Conservation (phyloP, 1,140 invertebrate species). For the Trichomalopsis sarcophagae region DNA sequence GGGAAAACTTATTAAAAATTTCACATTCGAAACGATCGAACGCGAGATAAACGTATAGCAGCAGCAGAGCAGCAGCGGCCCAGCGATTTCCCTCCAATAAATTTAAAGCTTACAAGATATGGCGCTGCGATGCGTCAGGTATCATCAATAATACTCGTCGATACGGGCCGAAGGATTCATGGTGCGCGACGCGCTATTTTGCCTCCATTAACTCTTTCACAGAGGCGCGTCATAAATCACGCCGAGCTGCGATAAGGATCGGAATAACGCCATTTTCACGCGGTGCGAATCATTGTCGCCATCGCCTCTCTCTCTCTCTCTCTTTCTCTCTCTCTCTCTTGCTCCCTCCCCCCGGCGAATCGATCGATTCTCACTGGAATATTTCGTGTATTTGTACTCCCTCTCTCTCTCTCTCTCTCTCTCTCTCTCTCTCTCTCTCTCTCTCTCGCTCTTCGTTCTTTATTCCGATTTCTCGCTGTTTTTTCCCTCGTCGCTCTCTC, state of each 20-base stretch:
- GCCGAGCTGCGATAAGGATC: conserved; percentile 42
- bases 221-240: conserved; percentile 40
- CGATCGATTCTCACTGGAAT: conserved; percentile 22
- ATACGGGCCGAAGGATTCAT: conserved; percentile 40
- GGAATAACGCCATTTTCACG: conserved; percentile 48
- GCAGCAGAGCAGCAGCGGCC: background rate
- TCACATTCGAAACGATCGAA: background rate
- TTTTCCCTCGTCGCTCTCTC: background rate
- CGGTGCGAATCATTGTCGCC: conserved; percentile 47
- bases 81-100: conserved; percentile 42
- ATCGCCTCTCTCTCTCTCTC: background rate
- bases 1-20: conserved; percentile 32
- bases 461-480: background rate
- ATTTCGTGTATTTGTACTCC: background rate
- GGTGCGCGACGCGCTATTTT: conserved; percentile 42
- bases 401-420: background rate
- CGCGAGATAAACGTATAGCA: conserved; percentile 17
- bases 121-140: conserved; percentile 35
- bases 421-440: background rate
- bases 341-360: background rate
- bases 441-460: background rate
- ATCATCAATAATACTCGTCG: conserved; percentile 47
- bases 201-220: conserved; percentile 51
- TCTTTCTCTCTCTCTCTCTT: background rate
- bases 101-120: conserved; percentile 42